These are phyloP conservation scores for Notolabrus celidotus DNA, from an alignment of 2,797 vertebrate species.

Conservation along the genomic window DNA sequence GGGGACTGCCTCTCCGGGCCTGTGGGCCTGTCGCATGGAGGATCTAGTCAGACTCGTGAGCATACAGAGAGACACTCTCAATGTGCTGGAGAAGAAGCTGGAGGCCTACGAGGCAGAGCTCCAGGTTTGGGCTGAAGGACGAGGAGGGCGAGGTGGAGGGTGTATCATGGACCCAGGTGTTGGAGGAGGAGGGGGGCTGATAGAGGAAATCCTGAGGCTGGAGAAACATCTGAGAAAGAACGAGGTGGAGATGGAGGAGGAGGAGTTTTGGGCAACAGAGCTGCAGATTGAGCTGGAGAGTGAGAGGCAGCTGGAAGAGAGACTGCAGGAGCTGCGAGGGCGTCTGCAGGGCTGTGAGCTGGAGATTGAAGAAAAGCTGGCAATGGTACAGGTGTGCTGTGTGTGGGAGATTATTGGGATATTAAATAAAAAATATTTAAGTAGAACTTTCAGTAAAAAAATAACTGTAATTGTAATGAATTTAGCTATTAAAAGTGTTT, in stretches of 20 bases:
- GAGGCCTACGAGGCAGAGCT: conserved; percentile 90
- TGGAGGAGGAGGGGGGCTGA: conserved; percentile 78
- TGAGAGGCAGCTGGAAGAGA: conserved; percentile 94
- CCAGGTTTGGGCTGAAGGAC: conserved; percentile 87
- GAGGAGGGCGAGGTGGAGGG: conserved; percentile 60
- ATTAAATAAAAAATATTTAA: conserved; percentile 16
- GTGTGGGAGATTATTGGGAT: conserved; percentile 27
- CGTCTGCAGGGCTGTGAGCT: conserved; percentile 89
- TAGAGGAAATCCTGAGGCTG: conserved; percentile 91
- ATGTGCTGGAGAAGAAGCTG: conserved; percentile 90
- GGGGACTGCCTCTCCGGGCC: conserved; percentile 66
- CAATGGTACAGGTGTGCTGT: conserved; percentile 81
- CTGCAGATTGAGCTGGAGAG: conserved; percentile 97
- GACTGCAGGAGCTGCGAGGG: conserved; percentile 91
- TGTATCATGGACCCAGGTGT: conserved; percentile 60
- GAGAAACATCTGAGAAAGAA: conserved; percentile 95
- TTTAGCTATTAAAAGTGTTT: neutral
- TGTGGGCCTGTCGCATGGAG: conserved; percentile 86
- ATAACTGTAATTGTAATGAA: neutral
- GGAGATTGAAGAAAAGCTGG: conserved; percentile 90
- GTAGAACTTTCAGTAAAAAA: neutral
- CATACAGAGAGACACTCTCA: conserved; percentile 93
- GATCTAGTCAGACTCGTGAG: conserved; percentile 92
- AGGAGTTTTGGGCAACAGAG: conserved; percentile 98
- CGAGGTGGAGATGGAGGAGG: conserved; percentile 96